Conservation (phyloP, 2,888 invertebrate genomes). For the Hydropsyche betteni region DNA sequence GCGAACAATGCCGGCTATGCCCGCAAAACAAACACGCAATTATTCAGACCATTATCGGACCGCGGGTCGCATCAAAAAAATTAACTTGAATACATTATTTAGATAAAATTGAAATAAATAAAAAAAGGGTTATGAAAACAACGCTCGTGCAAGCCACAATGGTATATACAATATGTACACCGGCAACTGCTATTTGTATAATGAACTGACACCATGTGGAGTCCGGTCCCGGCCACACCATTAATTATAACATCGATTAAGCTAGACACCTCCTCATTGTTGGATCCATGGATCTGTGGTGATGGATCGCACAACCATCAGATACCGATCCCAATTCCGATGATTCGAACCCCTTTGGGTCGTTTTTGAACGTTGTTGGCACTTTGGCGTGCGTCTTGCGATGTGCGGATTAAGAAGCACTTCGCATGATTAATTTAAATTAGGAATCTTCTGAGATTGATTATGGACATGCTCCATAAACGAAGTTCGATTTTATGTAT, state of each 20-base stretch:
- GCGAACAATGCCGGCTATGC: conserved; percentile 18
- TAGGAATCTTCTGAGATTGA: too few species aligned
- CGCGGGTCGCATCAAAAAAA: conserved; percentile 12
- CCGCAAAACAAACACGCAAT: conserved; percentile 36
- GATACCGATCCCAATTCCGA: conserved; percentile 28
- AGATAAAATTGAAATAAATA: neutral
- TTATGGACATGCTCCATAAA: too few species aligned
- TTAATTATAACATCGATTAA: conserved; percentile 51
- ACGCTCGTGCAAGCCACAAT: neutral
- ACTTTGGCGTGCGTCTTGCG: neutral
- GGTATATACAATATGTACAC: neutral
- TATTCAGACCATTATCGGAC: conserved; percentile 35
- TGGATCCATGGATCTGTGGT: conserved; percentile 30
- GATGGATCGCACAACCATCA: conserved; percentile 36
- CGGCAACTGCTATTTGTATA: conserved; percentile 50
- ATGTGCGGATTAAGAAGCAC: neutral
- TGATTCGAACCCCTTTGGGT: neutral
- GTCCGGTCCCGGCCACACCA: conserved; percentile 41
- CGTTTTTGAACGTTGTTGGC: neutral
- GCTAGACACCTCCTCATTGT: conserved; percentile 49
- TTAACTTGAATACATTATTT: neutral
- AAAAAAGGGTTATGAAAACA: neutral
- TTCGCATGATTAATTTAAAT: neutral
- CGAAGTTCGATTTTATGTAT: too few species aligned
- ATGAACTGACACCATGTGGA: conserved; percentile 48